phyloP scores from a whole-genome alignment of 2,888 invertebrate species.

The Archips crataeganus region DNA sequence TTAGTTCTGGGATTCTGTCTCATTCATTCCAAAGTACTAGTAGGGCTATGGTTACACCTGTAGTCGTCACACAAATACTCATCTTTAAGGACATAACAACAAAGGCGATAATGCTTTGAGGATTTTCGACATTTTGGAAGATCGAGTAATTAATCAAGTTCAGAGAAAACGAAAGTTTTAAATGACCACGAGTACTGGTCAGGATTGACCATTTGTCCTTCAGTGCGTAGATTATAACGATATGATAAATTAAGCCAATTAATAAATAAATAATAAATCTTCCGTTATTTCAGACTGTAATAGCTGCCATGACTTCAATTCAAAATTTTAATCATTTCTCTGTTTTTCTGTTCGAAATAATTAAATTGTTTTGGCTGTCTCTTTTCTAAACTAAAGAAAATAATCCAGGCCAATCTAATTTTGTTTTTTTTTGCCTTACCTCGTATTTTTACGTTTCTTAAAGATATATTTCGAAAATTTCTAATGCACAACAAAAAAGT shows the following conservation, averaged over 20 bases:
- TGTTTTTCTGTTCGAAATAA: background rate
- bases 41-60: slow-evolving; percentile 31
- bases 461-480: slow-evolving; percentile 2
- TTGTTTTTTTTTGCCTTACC: no score
- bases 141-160: slow-evolving; percentile 62
- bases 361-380: background rate
- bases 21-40: slow-evolving; percentile 41
- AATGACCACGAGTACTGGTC: slow-evolving; percentile 17
- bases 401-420: background rate
- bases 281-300: background rate
- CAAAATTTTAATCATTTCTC: background rate
- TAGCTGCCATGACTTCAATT: background rate
- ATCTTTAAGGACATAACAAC: background rate
- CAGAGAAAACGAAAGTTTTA: slow-evolving; percentile 66
- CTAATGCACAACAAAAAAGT: background rate
- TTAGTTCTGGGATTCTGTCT: slow-evolving; percentile 41
- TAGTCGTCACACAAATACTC: background rate
- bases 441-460: background rate
- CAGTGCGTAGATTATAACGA: background rate
- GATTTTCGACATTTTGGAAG: slow-evolving; percentile 46
- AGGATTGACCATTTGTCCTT: slow-evolving; percentile 27
- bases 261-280: background rate
- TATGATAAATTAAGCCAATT: background rate
- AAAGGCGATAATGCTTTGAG: background rate
- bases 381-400: background rate